phyloP scores from a whole-genome alignment of 1,140 invertebrate genomes.

The Hestina assimilis region DNA sequence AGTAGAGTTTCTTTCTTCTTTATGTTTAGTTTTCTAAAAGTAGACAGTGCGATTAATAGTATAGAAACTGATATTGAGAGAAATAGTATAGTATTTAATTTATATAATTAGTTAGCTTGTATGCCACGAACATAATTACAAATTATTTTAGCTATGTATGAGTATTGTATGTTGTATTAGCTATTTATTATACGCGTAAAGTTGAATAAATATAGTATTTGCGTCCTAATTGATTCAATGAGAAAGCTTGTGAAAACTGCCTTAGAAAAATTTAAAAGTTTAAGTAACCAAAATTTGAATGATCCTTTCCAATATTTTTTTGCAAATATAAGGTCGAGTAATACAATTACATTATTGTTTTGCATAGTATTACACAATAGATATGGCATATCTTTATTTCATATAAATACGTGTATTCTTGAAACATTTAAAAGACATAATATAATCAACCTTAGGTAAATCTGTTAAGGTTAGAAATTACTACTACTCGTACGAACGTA shows the following conservation, averaged over 20 bases:
- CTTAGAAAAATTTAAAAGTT: too few species aligned
- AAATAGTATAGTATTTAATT: conserved; percentile 13
- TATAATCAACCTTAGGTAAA: too few species aligned
- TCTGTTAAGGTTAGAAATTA: too few species aligned
- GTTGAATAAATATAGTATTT: background rate
- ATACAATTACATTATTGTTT: background rate
- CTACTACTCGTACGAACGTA: too few species aligned
- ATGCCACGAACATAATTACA: background rate
- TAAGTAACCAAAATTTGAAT: too few species aligned
- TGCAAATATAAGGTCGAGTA: conserved; percentile 7
- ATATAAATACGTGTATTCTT: too few species aligned
- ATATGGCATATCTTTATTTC: too few species aligned
- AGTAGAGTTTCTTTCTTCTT: too few species aligned
- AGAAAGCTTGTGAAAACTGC: background rate
- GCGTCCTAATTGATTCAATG: background rate
- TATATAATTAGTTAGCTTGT: conserved; percentile 11
- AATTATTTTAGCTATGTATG: background rate
- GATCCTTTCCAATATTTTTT: too few species aligned
- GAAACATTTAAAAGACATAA: too few species aligned
- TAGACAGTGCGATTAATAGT: conserved; percentile 1
- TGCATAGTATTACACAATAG: too few species aligned
- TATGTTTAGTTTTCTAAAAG: background rate
- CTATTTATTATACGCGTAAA: background rate
- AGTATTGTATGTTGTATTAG: background rate
- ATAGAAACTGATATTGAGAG: conserved; percentile 12